Base-by-base conservation (phyloP, 2,797 vertebrate genomes). In the Pitangus sulphuratus region DNA sequence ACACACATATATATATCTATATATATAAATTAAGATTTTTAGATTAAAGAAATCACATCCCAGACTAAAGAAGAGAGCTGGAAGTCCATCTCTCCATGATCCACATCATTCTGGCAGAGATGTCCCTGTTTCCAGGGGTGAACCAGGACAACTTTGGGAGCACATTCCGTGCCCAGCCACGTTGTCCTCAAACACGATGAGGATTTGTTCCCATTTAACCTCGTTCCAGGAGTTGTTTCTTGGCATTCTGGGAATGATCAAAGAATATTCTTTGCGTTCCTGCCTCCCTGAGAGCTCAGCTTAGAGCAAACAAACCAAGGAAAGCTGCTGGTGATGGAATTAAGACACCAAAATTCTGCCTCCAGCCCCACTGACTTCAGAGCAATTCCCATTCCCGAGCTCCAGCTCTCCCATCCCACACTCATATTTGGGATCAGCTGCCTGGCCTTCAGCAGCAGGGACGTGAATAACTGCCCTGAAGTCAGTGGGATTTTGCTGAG, bases 171-270 rank as follows among this genome's bases (percentile, higher is more conserved):
- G 21, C 24, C 19, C 62, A 24, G 39, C 35, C 51, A 4, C 0
- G 1, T 31, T 1, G 10, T 11, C 65, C 70, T 26, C 53, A 21
- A 15, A 40, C 8, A 1, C 0, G 0, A 26, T 1, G 8, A 53
- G 40, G 25, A 22, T 58, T 62, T 39, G 2, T 61, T 20, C 51
- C 31, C 42, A 26, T n/a, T 72, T 22, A 11, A 28, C 16, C 6
- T 19, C 17, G 1, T 30, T 40, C 39, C 8, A 51, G 6, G 25
- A 48, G 50, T 2, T 1, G 3, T 31, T 76, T 33, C 60, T 45
- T 15, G n/a, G 51, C 68, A 21, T 28, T 42, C 62, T 75, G 18
- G 26, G 51, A 70, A 44, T 0, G 1, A 31, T 51, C 70, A 15
- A 33, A 44, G 44, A 35, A 45, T 8, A 58, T 54, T 64, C 37